phyloP scores from a whole-genome alignment of 1,140 invertebrate genomes.

The Calliopsis andreniformis region DNA sequence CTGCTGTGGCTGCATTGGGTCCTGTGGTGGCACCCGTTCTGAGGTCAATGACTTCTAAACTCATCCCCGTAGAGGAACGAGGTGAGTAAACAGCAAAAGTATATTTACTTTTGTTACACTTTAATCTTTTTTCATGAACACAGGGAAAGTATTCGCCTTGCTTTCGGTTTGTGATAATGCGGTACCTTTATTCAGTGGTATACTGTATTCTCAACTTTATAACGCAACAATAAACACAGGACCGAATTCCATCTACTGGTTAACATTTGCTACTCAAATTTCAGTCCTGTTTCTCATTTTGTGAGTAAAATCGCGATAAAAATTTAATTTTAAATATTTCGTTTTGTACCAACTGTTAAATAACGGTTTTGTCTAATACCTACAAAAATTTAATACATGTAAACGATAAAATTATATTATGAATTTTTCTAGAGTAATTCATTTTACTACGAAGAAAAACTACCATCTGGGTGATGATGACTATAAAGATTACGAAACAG shows the following conservation, averaged over 20 bases:
- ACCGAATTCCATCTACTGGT: slow-evolving; percentile 84
- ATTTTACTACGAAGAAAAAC: slow-evolving; percentile 41
- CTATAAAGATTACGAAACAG: slow-evolving; percentile 4
- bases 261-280: slow-evolving; percentile 87
- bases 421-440: slow-evolving; percentile 52
- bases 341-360: no score
- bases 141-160: slow-evolving; percentile 88
- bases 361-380: slow-evolving; percentile 34
- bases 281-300: slow-evolving; percentile 83
- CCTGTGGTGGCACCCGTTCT: slow-evolving; percentile 88
- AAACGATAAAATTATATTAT: no score
- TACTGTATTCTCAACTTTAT: slow-evolving; percentile 87
- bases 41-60: slow-evolving; percentile 88
- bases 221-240: slow-evolving; percentile 83
- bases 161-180: slow-evolving; percentile 89
- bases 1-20: slow-evolving; percentile 85
- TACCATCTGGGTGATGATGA: not conserved
- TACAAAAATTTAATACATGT: not conserved
- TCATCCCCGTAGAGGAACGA: slow-evolving; percentile 85
- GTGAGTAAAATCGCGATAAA: slow-evolving; percentile 81
- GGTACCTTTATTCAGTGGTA: slow-evolving; percentile 86
- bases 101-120: no score
- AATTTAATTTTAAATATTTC: no score
- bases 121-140: slow-evolving; percentile 29
- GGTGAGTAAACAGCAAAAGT: slow-evolving; percentile 76